Conservation (phyloP, 2,113 vertebrate genomes). For the Stigmatopora argus region DNA sequence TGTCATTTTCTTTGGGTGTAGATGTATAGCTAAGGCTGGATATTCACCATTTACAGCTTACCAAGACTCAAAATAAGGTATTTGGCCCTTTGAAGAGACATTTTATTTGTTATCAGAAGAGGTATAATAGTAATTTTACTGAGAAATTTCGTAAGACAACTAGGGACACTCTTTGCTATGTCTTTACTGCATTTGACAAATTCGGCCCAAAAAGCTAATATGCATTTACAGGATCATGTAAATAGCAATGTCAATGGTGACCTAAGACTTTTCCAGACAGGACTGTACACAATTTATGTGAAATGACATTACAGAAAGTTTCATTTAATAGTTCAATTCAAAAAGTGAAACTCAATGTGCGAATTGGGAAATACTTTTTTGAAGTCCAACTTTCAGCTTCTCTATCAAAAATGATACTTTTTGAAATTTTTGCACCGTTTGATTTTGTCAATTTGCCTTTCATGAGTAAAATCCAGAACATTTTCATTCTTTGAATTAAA, state of each 20-base stretch:
- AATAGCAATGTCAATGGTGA: neutral
- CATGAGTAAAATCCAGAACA: neutral
- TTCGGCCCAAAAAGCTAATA: no score
- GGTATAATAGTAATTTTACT: no score
- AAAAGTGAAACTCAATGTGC: neutral
- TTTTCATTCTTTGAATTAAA: neutral
- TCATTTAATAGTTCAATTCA: neutral
- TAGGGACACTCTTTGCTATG: no score
- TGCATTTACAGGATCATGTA: neutral
- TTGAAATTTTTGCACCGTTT: neutral
- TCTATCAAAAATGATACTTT: neutral
- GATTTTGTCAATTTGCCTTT: neutral
- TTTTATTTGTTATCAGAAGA: no score
- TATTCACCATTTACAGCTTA: no score
- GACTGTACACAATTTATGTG: neutral
- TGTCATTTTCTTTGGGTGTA: no score
- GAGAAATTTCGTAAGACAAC: no score
- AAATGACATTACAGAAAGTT: neutral
- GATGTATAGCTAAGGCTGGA: no score
- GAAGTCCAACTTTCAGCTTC: neutral
- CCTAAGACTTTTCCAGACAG: slow-evolving; percentile 7
- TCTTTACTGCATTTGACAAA: no score
- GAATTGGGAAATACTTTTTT: neutral
- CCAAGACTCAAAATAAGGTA: no score
- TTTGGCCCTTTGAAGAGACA: no score